These are phyloP conservation scores for Benitochromis conjunctus DNA, from an alignment of 2,113 vertebrate species.

Conservation along the genomic window DNA sequence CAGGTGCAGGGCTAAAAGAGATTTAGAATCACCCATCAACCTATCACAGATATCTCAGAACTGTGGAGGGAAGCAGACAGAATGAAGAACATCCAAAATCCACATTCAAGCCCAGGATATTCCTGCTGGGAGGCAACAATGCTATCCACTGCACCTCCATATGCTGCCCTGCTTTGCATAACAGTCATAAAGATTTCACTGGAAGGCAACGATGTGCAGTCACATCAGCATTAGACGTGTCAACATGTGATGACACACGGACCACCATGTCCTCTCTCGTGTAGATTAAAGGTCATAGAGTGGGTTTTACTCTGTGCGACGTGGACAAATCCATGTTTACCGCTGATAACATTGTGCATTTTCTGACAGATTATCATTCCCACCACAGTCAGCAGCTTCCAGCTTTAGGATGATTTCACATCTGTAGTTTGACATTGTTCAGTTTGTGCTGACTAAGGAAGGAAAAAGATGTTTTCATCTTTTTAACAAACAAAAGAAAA, in stretches of 20 bases:
- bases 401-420: background rate
- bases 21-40: background rate
- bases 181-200: background rate
- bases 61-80: background rate
- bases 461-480: background rate
- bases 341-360: background rate
- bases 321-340: background rate
- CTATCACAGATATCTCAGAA: background rate
- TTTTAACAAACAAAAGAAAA: background rate
- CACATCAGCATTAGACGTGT: background rate
- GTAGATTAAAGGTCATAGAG: constrained; percentile 3
- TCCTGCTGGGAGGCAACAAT: background rate
- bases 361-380: background rate
- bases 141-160: background rate
- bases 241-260: background rate
- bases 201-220: background rate
- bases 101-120: background rate
- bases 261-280: background rate
- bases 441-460: background rate
- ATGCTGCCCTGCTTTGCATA: background rate
- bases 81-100: background rate
- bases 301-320: background rate
- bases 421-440: background rate
- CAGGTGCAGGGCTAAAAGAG: background rate
- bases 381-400: background rate